A percentile compares a stretch with the other conserved stretches of the same genome.
Conservation (phyloP, 2,797 vertebrate genomes). For the Halcyon leucocephala region DNA sequence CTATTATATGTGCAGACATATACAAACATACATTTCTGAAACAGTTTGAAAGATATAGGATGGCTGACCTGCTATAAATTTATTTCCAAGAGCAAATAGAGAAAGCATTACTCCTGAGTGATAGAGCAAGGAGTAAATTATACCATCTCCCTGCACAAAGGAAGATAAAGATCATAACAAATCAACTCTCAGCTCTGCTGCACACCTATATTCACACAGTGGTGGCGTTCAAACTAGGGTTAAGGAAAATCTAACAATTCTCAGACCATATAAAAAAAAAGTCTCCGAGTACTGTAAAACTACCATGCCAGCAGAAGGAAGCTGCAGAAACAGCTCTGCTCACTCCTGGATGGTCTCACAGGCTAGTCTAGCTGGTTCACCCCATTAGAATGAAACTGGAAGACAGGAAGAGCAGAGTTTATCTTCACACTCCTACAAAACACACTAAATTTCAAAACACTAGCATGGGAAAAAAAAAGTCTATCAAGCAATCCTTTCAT, state of each 20-base stretch:
- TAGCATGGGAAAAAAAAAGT: background rate
- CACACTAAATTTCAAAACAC: background rate
- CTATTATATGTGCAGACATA: background rate
- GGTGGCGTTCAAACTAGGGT: background rate
- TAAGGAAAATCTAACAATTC: background rate
- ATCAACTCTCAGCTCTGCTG: background rate
- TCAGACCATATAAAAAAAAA: background rate
- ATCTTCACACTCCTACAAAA: background rate
- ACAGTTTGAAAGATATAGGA: background rate
- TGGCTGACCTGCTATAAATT: background rate
- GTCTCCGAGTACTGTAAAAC: background rate
- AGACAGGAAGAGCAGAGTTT: background rate
- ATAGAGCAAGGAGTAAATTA: background rate
- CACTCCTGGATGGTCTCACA: background rate
- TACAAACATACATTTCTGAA: background rate
- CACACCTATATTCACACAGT: background rate
- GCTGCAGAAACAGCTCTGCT: background rate
- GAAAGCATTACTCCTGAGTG: background rate
- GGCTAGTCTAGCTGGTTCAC: background rate
- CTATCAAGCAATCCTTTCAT: background rate
- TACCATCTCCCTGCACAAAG: background rate
- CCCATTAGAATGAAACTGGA: background rate
- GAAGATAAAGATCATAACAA: background rate
- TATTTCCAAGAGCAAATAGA: slow-evolving; percentile 1
- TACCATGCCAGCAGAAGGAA: background rate